Evolutionary conservation across 2,888 invertebrate species (phyloP), one percentile per base, ranked within the genome.

Genomic region (Hypomecis punctinalis): DNA sequence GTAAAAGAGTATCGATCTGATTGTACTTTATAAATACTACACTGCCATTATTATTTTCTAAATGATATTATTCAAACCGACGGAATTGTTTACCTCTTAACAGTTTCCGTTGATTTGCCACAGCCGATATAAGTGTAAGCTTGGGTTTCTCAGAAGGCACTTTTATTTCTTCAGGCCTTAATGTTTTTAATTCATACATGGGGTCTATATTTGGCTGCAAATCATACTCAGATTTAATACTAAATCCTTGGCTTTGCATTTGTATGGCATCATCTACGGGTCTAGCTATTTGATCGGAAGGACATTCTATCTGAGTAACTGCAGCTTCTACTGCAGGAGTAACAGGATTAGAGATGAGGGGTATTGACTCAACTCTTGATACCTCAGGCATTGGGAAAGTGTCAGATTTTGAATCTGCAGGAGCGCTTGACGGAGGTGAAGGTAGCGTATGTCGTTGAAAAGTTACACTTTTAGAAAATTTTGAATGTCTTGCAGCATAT

Each of bases 391-490:
- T 82, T 70, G 80, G 76, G 64, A 92, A 92, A 43, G 90, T 83
- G 45, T 86, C 86, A 60, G 77, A 78, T 72, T 80, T 82, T 10
- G 78, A 75, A 72, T 91, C 91, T 7, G 83, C 79, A 4, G 89
- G 85, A 0, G 85, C 92, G 81, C 94, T 94, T 68, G 88, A 82
- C 67, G 97, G 97, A 67, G 97, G 97, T 78, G 97, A 97, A 74
- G 96, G 96, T 82, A 97, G 93, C 60, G 97, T 97, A 84, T 97
- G 96, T 67, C 96, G 93, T 89, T 97, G 97, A 91, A 97, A 97
- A 68, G 97, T 97, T 70, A 97, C 97, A 88, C 97, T 97, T 93
- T 97, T 98, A 57, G 97, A 94, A 84, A 97, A 95, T 87, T 97
- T 97, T 70, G 96, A 96, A 90, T 97, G 97, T 81, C 97, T 94